Evolutionary conservation across 2,888 invertebrate genomes (phyloP).

Genomic region (Sepioteuthis lessoniana): DNA sequence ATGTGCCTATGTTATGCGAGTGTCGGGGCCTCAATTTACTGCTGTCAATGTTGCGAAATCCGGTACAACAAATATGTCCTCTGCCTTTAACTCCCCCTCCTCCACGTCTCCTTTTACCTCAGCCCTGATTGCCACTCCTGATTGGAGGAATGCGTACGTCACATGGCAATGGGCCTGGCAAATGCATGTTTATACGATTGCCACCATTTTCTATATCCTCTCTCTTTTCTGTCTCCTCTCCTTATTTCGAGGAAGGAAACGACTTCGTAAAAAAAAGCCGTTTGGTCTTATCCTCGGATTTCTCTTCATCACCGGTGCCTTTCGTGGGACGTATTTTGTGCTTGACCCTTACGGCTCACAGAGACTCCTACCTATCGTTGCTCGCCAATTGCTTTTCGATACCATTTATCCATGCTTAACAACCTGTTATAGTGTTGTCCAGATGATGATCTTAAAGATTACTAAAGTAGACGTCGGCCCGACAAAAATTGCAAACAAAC

Average conservation of each 20-base stretch:
- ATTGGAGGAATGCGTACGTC: constrained; percentile 66
- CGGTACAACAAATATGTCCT: background rate
- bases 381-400: constrained; percentile 78
- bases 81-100: background rate
- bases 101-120: background rate
- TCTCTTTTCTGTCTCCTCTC: constrained; percentile 79
- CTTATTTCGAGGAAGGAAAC: constrained; percentile 78
- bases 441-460: constrained; percentile 79
- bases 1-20: constrained; percentile 24
- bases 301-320: constrained; percentile 78
- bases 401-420: constrained; percentile 79
- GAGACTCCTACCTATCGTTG: constrained; percentile 77
- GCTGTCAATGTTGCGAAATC: constrained; percentile 25
- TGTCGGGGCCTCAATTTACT: background rate
- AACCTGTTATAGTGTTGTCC: constrained; percentile 79
- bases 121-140: constrained; percentile 61
- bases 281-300: constrained; percentile 79
- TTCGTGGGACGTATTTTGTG: constrained; percentile 78
- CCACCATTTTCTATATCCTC: constrained; percentile 78
- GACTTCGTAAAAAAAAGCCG: constrained; percentile 76
- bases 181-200: constrained; percentile 79
- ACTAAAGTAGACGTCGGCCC: constrained; percentile 78
- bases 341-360: constrained; percentile 79
- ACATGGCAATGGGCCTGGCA: constrained; percentile 78
- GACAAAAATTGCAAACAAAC: constrained; percentile 77